Evolutionary conservation across 2,797 vertebrate species (phyloP), one percentile per base, ranked within the genome.

Genomic region (Melanotaenia parkinsoni): DNA sequence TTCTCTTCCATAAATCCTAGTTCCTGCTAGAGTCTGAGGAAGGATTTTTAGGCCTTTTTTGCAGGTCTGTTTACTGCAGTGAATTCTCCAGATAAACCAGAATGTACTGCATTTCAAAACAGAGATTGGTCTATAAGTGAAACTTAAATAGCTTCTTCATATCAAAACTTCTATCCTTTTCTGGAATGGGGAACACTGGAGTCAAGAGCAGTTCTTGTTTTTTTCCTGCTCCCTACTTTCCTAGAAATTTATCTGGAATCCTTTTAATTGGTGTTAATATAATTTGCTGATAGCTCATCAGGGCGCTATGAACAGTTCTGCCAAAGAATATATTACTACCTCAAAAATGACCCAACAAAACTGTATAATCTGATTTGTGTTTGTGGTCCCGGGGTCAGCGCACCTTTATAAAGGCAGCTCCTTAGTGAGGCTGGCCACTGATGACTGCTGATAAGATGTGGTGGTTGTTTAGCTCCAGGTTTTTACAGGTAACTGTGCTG

Each of bases 1-100:
- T 88, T 77, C 77, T 72, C 67, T 69, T 76, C 70, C 45, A 84
- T 90, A 89, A 91, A 87, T 89, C 85, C 77, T 30, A 59, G 65
- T 51, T 67, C 72, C 75, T 76, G 58, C 66, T 70, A 22, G 58
- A 43, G 51, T 70, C 62, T 75, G 67, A 69, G 76, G 63, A 70
- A 16, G 60, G 77, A 76, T 82, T 87, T 88, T 72, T 24, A 79
- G 51, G n/a, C 38, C 18, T 66, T 11, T 70, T 85, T 86, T 85
- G 58, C 72, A 75, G 77, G 79, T 78, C 67, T 68, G 45, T 83
- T 81, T 79, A 74, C 45, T 68, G 61, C 65, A 76, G 80, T 68
- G 28, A 62, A 63, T 65, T 79, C 38, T 70, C 54, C 63, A 82
- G 72, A 79, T 80, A 63, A 70, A 79, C 56, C 57, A 22, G 54